These are phyloP conservation scores for Elachura formosa DNA, from an alignment of 2,113 vertebrate genomes.

Conservation along the genomic window DNA sequence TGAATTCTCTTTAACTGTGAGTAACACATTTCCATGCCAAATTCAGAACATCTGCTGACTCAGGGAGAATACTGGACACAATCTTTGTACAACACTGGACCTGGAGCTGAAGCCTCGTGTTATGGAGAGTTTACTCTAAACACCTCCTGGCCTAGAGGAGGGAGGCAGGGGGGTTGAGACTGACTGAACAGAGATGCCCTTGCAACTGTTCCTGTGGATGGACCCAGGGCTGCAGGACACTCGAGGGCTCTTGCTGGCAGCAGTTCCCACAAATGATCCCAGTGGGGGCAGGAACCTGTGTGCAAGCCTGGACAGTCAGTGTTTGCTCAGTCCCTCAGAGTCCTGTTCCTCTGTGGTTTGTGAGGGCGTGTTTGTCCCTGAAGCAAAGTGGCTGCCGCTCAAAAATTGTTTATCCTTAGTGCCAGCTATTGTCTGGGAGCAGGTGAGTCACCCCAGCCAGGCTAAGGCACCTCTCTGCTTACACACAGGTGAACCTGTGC, in stretches of 20 bases:
- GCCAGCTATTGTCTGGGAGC: fast-evolving
- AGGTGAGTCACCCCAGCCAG: fast-evolving
- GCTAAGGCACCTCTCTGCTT: not conserved
- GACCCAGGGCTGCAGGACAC: not conserved
- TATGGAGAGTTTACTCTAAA: not conserved
- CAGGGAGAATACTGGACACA: not conserved
- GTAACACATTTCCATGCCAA: not conserved
- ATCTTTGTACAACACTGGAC: not conserved
- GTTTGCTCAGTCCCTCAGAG: not conserved
- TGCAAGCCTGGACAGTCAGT: fast-evolving
- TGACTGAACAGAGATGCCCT: not conserved
- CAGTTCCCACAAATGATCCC: not conserved
- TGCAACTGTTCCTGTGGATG: not conserved
- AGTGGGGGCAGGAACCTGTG: not conserved
- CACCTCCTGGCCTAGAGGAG: not conserved
- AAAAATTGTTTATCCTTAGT: not conserved
- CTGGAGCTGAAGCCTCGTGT: not conserved
- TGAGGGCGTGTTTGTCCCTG: not conserved
- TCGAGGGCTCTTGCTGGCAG: not conserved
- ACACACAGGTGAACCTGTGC: not conserved
- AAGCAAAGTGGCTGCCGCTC: not conserved
- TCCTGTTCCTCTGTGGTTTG: not conserved
- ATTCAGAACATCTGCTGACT: conserved; percentile 3
- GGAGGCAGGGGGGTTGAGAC: not conserved
- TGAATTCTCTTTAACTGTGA: not conserved